A percentile compares a stretch with the other conserved stretches of the same genome.
These are phyloP conservation scores for Amphiprion clarkii DNA, from an alignment of 2,797 vertebrate genomes.

Conservation along the genomic window DNA sequence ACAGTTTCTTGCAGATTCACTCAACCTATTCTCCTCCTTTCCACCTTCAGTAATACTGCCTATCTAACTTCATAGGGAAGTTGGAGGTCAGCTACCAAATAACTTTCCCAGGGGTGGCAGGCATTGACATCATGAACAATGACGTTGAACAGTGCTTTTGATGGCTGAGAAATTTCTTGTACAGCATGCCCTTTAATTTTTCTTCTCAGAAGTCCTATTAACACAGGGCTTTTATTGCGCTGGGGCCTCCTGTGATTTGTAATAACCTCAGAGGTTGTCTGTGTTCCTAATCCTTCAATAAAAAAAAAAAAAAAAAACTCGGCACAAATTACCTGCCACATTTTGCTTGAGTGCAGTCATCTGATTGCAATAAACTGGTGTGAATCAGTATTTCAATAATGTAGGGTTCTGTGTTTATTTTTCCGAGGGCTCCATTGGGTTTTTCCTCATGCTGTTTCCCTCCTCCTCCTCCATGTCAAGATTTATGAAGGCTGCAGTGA, in stretches of 20 bases:
- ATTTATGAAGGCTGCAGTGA: conserved; percentile 45
- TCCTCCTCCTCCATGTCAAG: conserved; percentile 22
- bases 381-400: conserved; percentile 32
- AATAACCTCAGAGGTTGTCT: conserved; percentile 29
- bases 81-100: conserved; percentile 29
- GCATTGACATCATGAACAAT: conserved; percentile 25
- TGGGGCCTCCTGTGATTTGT: conserved; percentile 26
- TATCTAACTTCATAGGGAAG: conserved; percentile 10
- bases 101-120: conserved; percentile 7
- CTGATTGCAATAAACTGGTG: conserved; percentile 8
- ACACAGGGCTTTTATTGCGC: conserved; percentile 29
- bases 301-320: conserved; percentile 1
- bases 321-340: conserved; percentile 18
- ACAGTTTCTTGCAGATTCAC: background rate
- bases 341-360: conserved; percentile 29
- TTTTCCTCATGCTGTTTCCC: conserved; percentile 22
- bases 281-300: conserved; percentile 27
- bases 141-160: background rate
- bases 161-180: conserved; percentile 32
- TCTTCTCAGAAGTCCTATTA: conserved; percentile 36
- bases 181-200: conserved; percentile 44
- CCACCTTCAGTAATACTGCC: background rate
- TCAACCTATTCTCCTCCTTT: background rate
- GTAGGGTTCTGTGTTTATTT: conserved; percentile 9
- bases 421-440: conserved; percentile 12